A percentile compares a stretch with the other conserved stretches of the same genome.
These are phyloP conservation scores for Heliocidaris tuberculata DNA, from an alignment of 35 echinoderm and acorn worm species.

Conservation along the genomic window DNA sequence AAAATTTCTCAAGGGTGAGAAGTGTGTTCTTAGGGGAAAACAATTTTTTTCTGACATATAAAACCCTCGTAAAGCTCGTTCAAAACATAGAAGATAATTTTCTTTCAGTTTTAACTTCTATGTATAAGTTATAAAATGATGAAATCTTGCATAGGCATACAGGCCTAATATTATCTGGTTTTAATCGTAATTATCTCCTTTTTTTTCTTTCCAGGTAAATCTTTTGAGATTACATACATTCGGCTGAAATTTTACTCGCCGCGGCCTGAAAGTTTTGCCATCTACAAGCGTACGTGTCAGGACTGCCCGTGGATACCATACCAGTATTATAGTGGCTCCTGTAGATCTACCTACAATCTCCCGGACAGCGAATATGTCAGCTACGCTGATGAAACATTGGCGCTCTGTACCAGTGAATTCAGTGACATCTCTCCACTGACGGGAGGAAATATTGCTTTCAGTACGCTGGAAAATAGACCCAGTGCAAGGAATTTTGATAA, in stretches of 20 bases:
- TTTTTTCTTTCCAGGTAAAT: slow-evolving; percentile 72
- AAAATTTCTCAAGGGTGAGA: too few relatives aligned
- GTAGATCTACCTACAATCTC: slow-evolving; percentile 59
- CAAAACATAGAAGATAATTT: too few relatives aligned
- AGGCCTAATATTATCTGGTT: background rate
- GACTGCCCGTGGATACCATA: slow-evolving; percentile 87
- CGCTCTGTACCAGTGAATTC: slow-evolving; percentile 85
- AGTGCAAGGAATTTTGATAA: slow-evolving; percentile 93
- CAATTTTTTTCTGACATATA: too few relatives aligned
- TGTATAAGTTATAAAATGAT: too few relatives aligned
- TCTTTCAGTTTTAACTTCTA: too few relatives aligned
- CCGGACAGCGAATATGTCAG: slow-evolving; percentile 57
- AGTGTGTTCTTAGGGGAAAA: too few relatives aligned
- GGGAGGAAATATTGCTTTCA: slow-evolving; percentile 98
- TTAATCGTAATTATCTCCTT: background rate
- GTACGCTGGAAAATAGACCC: slow-evolving; percentile 93
- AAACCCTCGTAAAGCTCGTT: too few relatives aligned
- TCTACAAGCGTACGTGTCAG: slow-evolving; percentile 84
- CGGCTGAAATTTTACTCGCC: slow-evolving; percentile 94
- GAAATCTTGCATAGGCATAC: background rate
- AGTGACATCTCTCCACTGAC: slow-evolving; percentile 98
- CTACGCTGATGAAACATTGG: slow-evolving; percentile 69
- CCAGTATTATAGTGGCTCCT: slow-evolving; percentile 96
- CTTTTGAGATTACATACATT: slow-evolving; percentile 96
- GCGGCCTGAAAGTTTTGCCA: slow-evolving; percentile 94